Evolutionary conservation across 1,140 invertebrate genomes (phyloP).

Genomic region (Caenorhabditis briggsae): DNA sequence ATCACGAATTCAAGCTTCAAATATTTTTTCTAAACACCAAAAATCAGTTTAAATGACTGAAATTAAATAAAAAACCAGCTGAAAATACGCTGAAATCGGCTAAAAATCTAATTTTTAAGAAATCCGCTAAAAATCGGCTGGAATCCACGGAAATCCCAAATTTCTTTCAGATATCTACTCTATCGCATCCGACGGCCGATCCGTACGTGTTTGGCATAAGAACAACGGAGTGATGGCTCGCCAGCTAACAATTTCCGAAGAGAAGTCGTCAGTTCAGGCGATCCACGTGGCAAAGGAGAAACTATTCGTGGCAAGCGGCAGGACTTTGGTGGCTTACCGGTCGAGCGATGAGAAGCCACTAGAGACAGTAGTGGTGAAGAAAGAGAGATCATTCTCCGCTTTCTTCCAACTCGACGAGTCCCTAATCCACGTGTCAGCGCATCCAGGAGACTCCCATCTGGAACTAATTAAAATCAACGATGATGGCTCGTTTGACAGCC

Average conservation of each 20-base stretch:
- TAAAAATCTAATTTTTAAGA: no score
- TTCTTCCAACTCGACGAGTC: slow-evolving; percentile 6
- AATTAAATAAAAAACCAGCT: no score
- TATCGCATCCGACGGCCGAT: neutral
- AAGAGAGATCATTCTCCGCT: neutral
- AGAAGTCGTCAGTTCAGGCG: slow-evolving; percentile 19
- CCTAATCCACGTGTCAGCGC: neutral
- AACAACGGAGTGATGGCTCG: slow-evolving; percentile 13
- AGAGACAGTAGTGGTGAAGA: neutral
- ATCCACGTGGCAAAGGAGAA: slow-evolving; percentile 4
- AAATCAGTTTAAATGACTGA: no score
- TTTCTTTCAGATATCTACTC: slow-evolving; percentile 33
- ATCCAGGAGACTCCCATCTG: neutral
- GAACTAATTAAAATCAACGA: neutral
- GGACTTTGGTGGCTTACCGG: neutral
- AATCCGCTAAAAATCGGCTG: no score
- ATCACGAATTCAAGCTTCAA: no score
- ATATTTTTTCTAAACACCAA: no score
- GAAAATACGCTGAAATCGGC: no score
- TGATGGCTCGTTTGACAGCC: neutral
- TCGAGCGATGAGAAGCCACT: neutral
- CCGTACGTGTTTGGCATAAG: neutral
- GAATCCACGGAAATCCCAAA: neutral
- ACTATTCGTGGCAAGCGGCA: slow-evolving; percentile 4
- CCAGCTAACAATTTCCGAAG: slow-evolving; percentile 1